Evolutionary conservation across 2,797 vertebrate genomes (phyloP).

Genomic region (Salmo trutta): DNA sequence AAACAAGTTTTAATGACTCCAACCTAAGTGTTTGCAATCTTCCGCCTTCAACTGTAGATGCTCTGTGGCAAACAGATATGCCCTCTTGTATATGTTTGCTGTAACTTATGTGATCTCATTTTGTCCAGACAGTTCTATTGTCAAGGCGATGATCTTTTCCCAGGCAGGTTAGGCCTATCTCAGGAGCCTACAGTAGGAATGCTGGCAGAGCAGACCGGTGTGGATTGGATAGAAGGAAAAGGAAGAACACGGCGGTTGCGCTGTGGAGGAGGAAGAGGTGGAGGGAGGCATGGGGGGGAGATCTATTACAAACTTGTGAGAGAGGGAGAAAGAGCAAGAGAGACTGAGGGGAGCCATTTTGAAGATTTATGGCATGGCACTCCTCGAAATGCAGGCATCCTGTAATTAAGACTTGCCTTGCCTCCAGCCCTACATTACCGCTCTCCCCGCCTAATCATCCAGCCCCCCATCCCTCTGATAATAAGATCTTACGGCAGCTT

Average conservation of each 20-base stretch:
- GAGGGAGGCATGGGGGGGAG: background rate
- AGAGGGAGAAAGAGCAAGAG: constrained; percentile 51
- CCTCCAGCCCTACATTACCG: constrained; percentile 65
- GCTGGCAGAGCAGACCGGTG: too few species aligned
- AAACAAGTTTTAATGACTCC: too few species aligned
- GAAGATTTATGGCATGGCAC: constrained; percentile 76
- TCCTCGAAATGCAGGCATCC: constrained; percentile 79
- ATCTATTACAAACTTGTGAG: constrained; percentile 31
- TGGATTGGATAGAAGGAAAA: background rate
- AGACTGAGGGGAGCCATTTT: constrained; percentile 49
- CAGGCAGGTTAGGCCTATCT: background rate
- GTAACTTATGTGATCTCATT: too few species aligned
- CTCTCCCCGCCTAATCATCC: constrained; percentile 49
- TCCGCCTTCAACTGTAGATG: too few species aligned
- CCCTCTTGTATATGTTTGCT: too few species aligned
- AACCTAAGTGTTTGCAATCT: too few species aligned
- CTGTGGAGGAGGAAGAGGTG: background rate
- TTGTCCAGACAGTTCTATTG: background rate
- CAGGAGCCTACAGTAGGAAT: background rate
- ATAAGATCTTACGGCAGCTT: constrained; percentile 65
- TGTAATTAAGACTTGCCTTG: constrained; percentile 79
- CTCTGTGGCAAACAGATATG: too few species aligned
- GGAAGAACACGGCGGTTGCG: background rate
- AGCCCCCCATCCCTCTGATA: constrained; percentile 46
- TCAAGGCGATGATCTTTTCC: background rate